Evolutionary conservation across 2,113 vertebrate species (phyloP), one percentile per base, ranked within the genome.

Genomic region (Platichthys stellatus): DNA sequence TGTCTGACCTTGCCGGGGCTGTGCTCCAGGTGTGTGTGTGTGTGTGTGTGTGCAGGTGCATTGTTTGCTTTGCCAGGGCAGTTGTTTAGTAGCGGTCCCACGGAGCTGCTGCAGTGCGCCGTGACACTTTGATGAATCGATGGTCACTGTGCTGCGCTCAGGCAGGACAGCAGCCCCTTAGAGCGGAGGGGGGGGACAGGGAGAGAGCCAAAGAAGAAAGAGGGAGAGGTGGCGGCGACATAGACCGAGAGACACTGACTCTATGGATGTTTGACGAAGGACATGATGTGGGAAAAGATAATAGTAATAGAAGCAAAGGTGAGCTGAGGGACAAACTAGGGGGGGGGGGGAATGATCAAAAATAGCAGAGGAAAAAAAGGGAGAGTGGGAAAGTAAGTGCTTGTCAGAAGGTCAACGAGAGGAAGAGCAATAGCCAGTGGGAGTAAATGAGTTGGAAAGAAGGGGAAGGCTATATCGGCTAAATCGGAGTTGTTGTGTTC

Each of bases 81-180:
- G 84, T 91, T 93, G 92, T 90, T 92, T 72, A 83, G 82, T 72
- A 73, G 91, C 86, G 20, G 84, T 63, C 51, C 51, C 38, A 88
- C 76, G 80, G 91, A 80, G 79, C 85, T 43, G 58, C 73, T 40
- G 86, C 40, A 60, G 83, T 26, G 70, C 6, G 51, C 82, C 67
- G 80, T 93, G 93, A 93, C 93, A 92, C 87, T 91, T 91, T 94
- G 93, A 94, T 93, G 85, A 93, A 95, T 94, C 56, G 86, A 87
- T 87, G 78, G 78, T 67, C 76, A 43, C 81, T 59, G 45, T 67
- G 73, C 82, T 70, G 54, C 78, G 80, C 87, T 86, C 73, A 20
- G 72, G 72, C 80, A 83, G 90, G 87, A 88, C 85, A 82, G 83
- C 84, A 85, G 77, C 74, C 84, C 84, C 83, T 89, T 81, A 72